Evolutionary conservation across 2,113 vertebrate genomes (phyloP), one percentile per base, ranked within the genome.

Genomic region (Dromas ardeola): DNA sequence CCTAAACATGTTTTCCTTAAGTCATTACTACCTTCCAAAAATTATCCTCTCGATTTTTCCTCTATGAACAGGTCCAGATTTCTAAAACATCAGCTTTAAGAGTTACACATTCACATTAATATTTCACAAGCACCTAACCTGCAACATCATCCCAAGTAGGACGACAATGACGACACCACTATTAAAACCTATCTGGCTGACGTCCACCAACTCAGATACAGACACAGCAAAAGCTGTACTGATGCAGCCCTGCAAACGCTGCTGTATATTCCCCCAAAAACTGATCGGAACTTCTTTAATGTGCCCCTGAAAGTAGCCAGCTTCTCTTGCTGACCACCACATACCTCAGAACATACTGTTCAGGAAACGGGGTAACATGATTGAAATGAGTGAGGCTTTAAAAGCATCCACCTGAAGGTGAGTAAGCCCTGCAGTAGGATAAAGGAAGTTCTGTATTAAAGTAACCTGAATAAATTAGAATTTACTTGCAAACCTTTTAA

Each of bases 131-230:
- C 78, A 92, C 73, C 81, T 47, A 94, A 95, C 91, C 86, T 93
- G 95, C 95, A 96, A 79, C 80, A 96, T 94, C 88, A 96, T 93
- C 82, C 53, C 93, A 93, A 94, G 85, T 70, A 96, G 95, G 86
- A 91, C 26, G 34, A 95, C 45, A 72, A 38, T 90, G 93, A 97
- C 50, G 59, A 95, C 94, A 92, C 67, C 83, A 86, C 65, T 58
- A 88, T 76, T 95, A 94, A 96, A 96, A 79, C 84, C 83, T 42
- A 65, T 49, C 84, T 85, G 94, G 88, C 74, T 96, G 86, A 95
- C 16, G 6, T 90, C 86, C 81, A 77, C 78, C 42, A 89, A 90
- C 65, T 93, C 63, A 29, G n/a, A 49, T 4, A 92, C 11, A 55
- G 70, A 42, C 71, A 71, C 23, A 47, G 88, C 59, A 78, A 55